Evolutionary conservation across 2,888 invertebrate species (phyloP).

Genomic region (Saturnia japonica): DNA sequence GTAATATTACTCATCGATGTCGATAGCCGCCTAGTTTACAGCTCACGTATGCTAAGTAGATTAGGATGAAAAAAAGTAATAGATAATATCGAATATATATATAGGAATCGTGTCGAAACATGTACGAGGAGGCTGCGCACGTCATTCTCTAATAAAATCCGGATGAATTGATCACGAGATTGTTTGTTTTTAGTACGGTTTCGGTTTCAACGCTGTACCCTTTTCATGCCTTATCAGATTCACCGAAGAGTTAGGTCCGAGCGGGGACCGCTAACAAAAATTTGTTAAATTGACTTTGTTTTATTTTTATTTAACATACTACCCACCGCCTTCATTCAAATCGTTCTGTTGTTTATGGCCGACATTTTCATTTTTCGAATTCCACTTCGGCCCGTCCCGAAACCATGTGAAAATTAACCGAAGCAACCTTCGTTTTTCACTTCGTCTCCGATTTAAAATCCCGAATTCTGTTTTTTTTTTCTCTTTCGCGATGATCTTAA

Average conservation of each 20-base stretch:
- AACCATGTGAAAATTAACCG: constrained; percentile 76
- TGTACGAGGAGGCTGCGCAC: constrained; percentile 61
- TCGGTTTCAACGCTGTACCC: constrained; percentile 74
- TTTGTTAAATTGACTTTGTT: constrained; percentile 63
- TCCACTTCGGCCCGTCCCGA: constrained; percentile 60
- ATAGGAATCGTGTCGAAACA: constrained; percentile 69
- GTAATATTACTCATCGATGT: constrained; percentile 58
- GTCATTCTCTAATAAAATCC: constrained; percentile 65
- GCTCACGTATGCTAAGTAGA: constrained; percentile 63
- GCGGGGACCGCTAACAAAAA: constrained; percentile 63
- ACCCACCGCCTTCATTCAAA: constrained; percentile 63
- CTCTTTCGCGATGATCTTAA: constrained; percentile 72
- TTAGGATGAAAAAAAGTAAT: constrained; percentile 54
- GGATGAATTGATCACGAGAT: constrained; percentile 68
- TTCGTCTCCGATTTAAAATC: constrained; percentile 63
- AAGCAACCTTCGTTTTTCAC: constrained; percentile 67
- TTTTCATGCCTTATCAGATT: constrained; percentile 76
- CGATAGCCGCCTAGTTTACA: constrained; percentile 54
- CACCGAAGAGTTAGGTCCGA: constrained; percentile 50
- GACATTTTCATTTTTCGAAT: constrained; percentile 80
- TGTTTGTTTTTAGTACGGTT: constrained; percentile 71
- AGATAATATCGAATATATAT: constrained; percentile 45
- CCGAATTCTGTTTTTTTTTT: constrained; percentile 57
- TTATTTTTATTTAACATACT: constrained; percentile 71
- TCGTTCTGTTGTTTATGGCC: constrained; percentile 79